Conservation (phyloP, 2,888 invertebrate genomes). For the Embidobia sp. region DNA sequence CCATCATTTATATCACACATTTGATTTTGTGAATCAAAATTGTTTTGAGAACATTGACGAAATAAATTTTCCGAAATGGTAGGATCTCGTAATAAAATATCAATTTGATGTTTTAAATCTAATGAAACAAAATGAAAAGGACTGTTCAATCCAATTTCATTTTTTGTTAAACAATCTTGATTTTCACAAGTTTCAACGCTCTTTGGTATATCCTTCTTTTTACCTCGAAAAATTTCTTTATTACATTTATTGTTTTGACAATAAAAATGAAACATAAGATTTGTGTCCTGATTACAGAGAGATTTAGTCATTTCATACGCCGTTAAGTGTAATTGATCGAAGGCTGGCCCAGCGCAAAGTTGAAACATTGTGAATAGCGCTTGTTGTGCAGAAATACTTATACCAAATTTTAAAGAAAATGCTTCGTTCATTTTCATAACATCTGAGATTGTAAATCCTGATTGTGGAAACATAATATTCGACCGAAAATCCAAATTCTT, state of each 20-base stretch:
- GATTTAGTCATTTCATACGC: constrained; percentile 8
- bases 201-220: background rate
- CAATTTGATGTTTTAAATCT: constrained; percentile 3
- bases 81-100: background rate
- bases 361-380: constrained; percentile 9
- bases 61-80: background rate
- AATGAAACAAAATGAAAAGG: background rate
- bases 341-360: constrained; percentile 9
- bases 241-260: too few species aligned
- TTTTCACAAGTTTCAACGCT: too few species aligned
- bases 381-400: background rate
- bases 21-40: background rate
- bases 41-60: background rate
- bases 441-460: background rate
- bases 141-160: background rate
- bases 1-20: constrained; percentile 11
- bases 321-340: constrained; percentile 1
- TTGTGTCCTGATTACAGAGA: background rate
- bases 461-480: constrained; percentile 5
- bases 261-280: constrained; percentile 23
- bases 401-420: constrained; percentile 8
- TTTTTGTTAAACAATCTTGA: too few species aligned
- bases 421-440: background rate
- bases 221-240: too few species aligned
- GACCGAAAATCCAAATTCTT: background rate